These are phyloP conservation scores for Eueremaeus valkanovi DNA, from an alignment of 2,888 invertebrate genomes.

Conservation along the genomic window DNA sequence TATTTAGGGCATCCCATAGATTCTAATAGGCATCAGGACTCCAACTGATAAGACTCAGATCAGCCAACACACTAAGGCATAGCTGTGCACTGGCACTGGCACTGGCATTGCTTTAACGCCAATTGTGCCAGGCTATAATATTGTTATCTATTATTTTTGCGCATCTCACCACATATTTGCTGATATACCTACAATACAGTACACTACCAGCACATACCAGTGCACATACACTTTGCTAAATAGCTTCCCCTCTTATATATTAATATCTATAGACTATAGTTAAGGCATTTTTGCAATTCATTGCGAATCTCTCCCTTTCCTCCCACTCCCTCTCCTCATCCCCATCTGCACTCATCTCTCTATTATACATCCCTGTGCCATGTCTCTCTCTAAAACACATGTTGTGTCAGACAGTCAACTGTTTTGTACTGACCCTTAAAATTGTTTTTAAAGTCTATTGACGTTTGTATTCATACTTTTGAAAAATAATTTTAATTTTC, in stretches of 20 bases:
- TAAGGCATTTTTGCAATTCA: constrained; percentile 26
- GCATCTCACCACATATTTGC: constrained; percentile 14
- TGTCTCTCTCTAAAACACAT: background rate
- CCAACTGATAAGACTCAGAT: constrained; percentile 6
- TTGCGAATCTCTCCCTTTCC: background rate
- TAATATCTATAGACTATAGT: background rate
- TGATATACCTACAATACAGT: too few relatives aligned
- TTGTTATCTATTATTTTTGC: constrained; percentile 18
- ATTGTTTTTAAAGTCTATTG: too few relatives aligned
- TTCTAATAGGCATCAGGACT: constrained; percentile 25
- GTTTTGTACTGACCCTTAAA: constrained; percentile 17
- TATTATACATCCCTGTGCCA: background rate
- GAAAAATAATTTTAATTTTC: too few relatives aligned
- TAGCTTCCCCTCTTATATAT: constrained; percentile 1
- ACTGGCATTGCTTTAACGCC: constrained; percentile 17
- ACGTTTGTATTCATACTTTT: too few relatives aligned
- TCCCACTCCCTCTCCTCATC: background rate
- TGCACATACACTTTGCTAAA: background rate
- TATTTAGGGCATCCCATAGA: constrained; percentile 31
- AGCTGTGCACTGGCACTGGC: too few relatives aligned
- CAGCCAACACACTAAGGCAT: background rate
- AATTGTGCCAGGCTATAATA: constrained; percentile 7
- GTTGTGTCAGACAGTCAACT: background rate
- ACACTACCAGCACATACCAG: too few relatives aligned
- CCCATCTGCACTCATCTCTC: background rate